Evolutionary conservation across 2,113 vertebrate genomes (phyloP), one percentile per base, ranked within the genome.

Genomic region (Nyctibius bracteatus): DNA sequence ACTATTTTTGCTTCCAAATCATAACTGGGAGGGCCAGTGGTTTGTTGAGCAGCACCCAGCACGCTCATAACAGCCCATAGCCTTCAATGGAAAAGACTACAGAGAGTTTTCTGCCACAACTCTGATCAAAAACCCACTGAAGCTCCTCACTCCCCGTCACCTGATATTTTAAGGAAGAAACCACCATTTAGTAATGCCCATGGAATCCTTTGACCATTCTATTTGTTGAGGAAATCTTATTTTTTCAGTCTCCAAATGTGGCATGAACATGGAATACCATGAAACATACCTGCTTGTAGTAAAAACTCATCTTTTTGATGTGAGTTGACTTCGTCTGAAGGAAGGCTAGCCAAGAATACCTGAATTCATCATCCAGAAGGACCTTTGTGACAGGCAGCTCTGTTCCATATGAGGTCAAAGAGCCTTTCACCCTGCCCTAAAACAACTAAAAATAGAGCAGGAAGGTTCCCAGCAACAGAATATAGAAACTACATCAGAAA

Each of bases 41-140:
- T 43, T 54, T 54, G 19, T 6, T 59, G 11, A 44, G 47, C 43
- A 55, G 55, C 43, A 51, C 20, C 18, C 67, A 25, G 31, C 5
- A 55, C 14, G 33, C 22, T 39, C 4, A 0, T 10, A 62, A 47
- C 8, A 39, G 39, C 28, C 21, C 43, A 7, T 1, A 43, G 55
- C 23, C 57, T 25, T 35, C 51, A 21, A 2, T 7, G n/a, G 49
- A 39, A 79, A 86, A 94, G 24, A n/a, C 10, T 6, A 21, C 25
- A 85, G 7, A 15, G 1, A 3, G 8, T 12, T 73, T 46, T 65
- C 68, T 82, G 43, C 14, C 47, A 14, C 23, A 65, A 2, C 18
- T 63, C 54, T 51, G 23, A 57, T 21, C 37, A 33, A 44, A 73
- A 23, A 33, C 23, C 21, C 12, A 8, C 33, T 73, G 51, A 46